Evolutionary conservation across 2,113 vertebrate species (phyloP), one percentile per base, ranked within the genome.

Genomic region (Myotis davidii): DNA sequence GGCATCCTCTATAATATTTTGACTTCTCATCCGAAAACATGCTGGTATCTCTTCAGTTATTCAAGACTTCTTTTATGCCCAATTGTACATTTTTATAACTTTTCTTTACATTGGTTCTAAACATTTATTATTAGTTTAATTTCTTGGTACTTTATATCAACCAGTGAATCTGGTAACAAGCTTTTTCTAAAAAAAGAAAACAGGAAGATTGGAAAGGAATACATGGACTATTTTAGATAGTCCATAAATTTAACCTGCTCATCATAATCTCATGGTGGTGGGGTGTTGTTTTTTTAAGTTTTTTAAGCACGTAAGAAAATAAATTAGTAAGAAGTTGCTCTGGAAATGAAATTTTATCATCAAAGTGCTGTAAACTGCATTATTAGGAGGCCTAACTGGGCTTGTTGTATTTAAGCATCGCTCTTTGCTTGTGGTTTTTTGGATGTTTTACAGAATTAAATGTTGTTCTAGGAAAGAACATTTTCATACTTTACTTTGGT

Each of bases 401-500:
- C 9, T 89, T 76, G 59, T 56, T 94, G 94, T 95, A 88, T 61
- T 54, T 84, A 94, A 94, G 59, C 52, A n/a, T 94, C 70, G 9
- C 34, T 86, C 37, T 79, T 90, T 64, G 27, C 73, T 65, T 89
- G 61, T 52, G 34, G 21, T 48, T 94, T 96, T 85, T 52, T 64
- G 88, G 34, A 67, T 94, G 56, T 74, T 84, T 65, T 73, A 23
- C 39, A 82, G 61, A 86, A 21, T 95, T 85, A 61, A 85, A 42
- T 89, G 39, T 88, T 93, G 34, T 91, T 95, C 84, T 78, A 94
- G 85, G 56, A 77, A 39, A 93, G 72, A 77, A 94, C 9, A 70
- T 48, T 18, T 93, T 79, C 25, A 7, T 90, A 90, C 93, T 77
- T 94, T 94, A 88, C 73, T 96, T 96, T 90, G 85, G 45, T 23